Conservation (phyloP, 2,888 invertebrate species). For the Mythimna ferrago region DNA sequence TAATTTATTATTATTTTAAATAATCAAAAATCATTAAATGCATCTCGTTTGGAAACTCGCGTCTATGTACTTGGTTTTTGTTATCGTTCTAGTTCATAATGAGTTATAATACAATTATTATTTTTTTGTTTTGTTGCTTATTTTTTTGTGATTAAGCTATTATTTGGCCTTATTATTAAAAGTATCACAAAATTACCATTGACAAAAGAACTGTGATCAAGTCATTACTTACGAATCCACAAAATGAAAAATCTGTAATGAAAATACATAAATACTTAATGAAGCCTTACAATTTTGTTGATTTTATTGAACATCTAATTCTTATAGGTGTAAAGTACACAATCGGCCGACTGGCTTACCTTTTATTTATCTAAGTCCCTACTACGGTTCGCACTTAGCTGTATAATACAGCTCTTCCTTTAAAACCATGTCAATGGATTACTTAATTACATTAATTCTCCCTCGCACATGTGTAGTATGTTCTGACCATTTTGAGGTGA, state of each 20-base stretch:
- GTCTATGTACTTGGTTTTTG: constrained; percentile 81
- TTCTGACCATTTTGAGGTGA: constrained; percentile 57
- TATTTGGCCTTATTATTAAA: constrained; percentile 64
- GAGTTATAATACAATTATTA: constrained; percentile 69
- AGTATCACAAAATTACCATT: constrained; percentile 66
- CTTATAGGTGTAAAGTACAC: constrained; percentile 3
- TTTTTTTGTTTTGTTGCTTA: constrained; percentile 82
- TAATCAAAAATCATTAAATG: constrained; percentile 59
- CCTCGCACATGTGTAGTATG: constrained; percentile 47
- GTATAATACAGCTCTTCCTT: background rate
- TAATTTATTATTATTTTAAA: constrained; percentile 60
- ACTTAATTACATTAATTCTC: constrained; percentile 44
- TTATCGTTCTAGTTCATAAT: constrained; percentile 82
- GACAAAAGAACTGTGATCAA: constrained; percentile 63
- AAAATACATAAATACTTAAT: constrained; percentile 31
- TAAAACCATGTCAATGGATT: constrained; percentile 30
- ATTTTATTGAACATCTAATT: constrained; percentile 13
- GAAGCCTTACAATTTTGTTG: constrained; percentile 27
- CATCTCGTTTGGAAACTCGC: constrained; percentile 83
- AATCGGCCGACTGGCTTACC: constrained; percentile 8
- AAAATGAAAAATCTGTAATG: constrained; percentile 29
- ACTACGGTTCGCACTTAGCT: constrained; percentile 30
- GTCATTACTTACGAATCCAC: constrained; percentile 57
- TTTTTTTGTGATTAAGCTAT: constrained; percentile 74
- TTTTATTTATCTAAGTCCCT: constrained; percentile 12